Evolutionary conservation across 2,113 vertebrate species (phyloP).

Genomic region (Halcyon malimbica): DNA sequence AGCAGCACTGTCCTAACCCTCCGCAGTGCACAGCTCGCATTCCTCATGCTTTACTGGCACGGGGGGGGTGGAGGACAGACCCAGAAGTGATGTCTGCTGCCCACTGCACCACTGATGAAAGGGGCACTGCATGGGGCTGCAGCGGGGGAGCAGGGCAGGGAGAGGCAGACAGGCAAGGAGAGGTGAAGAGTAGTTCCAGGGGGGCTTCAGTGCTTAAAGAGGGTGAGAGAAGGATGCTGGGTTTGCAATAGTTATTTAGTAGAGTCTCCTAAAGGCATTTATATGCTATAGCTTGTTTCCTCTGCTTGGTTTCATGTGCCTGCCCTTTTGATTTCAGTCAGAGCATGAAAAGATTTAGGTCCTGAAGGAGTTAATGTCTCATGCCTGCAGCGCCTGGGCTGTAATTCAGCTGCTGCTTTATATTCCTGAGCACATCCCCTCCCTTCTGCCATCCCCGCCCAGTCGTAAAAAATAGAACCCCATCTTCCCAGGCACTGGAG

Average conservation of each 20-base stretch:
- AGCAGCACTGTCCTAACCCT: fast-evolving
- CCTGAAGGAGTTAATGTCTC: background rate
- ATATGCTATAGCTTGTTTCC: background rate
- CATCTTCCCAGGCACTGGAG: background rate
- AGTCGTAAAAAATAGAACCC: fast-evolving
- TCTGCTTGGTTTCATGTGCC: fast-evolving
- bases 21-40: fast-evolving
- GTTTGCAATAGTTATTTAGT: background rate
- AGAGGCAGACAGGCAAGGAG: background rate
- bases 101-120: fast-evolving
- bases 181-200: background rate
- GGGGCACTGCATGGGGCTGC: fast-evolving
- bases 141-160: background rate
- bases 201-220: too few relatives aligned
- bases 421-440: background rate
- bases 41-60: fast-evolving
- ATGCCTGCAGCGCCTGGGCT: background rate
- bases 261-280: background rate
- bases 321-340: background rate
- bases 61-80: background rate
- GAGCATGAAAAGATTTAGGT: background rate
- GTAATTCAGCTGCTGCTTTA: background rate
- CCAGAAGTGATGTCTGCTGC: background rate
- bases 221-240: background rate
- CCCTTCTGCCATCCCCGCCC: background rate